Conservation (phyloP, 2,888 invertebrate species). For the Belgica antarctica region DNA sequence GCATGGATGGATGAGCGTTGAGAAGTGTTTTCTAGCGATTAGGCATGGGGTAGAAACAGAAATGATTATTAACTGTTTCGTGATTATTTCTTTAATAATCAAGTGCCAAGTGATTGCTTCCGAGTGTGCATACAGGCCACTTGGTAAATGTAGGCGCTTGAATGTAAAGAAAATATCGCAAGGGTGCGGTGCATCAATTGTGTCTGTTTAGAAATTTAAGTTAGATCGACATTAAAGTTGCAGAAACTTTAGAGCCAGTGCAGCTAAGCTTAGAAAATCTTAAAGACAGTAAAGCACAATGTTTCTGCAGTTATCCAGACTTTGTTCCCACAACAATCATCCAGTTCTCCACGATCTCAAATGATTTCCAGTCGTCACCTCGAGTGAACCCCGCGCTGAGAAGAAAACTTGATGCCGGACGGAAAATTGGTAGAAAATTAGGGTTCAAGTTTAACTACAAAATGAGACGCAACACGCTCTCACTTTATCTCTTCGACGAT, state of each 20-base stretch:
- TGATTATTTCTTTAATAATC: not conserved
- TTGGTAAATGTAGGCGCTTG: not conserved
- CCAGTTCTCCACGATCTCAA: too few species aligned
- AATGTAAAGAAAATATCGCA: too few species aligned
- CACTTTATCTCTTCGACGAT: not conserved
- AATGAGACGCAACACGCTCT: not conserved
- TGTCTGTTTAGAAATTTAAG: too few species aligned
- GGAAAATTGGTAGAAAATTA: not conserved
- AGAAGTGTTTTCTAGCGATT: not conserved
- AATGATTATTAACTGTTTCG: not conserved
- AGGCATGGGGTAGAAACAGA: not conserved
- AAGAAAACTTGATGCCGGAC: not conserved
- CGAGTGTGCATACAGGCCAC: too few species aligned
- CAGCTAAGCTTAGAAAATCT: too few species aligned
- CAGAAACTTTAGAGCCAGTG: too few species aligned
- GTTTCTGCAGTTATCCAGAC: too few species aligned
- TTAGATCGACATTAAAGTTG: too few species aligned
- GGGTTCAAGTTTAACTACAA: slow-evolving; percentile 17
- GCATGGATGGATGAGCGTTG: not conserved
- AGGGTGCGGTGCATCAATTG: too few species aligned
- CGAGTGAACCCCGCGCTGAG: not conserved
- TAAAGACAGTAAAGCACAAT: too few species aligned
- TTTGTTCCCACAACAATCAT: too few species aligned
- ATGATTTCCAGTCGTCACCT: too few species aligned
- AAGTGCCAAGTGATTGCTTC: slow-evolving; percentile 12